Evolutionary conservation across 2,797 vertebrate species (phyloP), one percentile per base, ranked within the genome.

Genomic region (Sebastes itinus): DNA sequence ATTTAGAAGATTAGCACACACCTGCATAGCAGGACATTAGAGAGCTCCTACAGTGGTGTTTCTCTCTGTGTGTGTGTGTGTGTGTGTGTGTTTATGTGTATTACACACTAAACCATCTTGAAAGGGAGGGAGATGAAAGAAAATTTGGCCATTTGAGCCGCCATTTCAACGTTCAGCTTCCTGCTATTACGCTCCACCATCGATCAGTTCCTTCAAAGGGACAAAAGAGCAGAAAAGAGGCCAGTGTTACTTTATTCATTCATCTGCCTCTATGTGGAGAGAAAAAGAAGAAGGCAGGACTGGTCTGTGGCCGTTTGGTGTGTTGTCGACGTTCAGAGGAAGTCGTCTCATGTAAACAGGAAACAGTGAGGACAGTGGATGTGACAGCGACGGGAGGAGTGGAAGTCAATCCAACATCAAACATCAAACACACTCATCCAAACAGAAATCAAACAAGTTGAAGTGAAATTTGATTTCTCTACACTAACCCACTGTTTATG

Each of bases 1-100:
- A 90, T 94, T 92, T 78, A 87, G 67, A 65, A 84, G 92, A 91
- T 89, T 91, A 90, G 76, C 70, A 85, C 81, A 88, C 92, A 94
- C 90, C 90, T 94, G 92, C 88, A 88, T 86, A 87, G 82, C 80
- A 85, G 70, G 60, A 88, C 81, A 87, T 91, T 77, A 89, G 84
- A 87, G 80, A 78, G 66, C 78, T 80, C 42, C 16, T 46, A 46
- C 14, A 46, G 42, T 18, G 42, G 7, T 46, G 16, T 46, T 18
- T 46, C 16, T 42, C 10, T 46, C 4, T 38, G 35, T 38, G 35
- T 42, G 38, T 38, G 33, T 66, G 61, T 68, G 58, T 77, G 68
- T 75, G 42, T 66, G 30, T 77, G 54, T 84, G 33, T 66, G 52
- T 70, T 13, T 77, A 4, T 72, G 61, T 65, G 69, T 42, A 62